phyloP scores from a whole-genome alignment of 2,797 vertebrate genomes.

The Taenioides sp. region DNA sequence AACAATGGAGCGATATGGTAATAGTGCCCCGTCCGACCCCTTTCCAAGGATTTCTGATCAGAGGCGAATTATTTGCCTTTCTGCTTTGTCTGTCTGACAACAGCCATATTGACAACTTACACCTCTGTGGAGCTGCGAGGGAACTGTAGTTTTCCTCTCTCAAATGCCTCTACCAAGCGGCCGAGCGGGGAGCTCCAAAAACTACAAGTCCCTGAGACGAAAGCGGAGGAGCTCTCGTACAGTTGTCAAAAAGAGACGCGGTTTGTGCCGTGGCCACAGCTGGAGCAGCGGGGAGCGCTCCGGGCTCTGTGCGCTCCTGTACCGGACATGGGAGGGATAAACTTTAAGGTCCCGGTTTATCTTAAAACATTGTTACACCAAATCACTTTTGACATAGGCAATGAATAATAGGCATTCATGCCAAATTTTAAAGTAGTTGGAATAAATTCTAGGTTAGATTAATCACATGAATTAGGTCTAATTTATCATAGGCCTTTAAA shows the following conservation, averaged over 20 bases:
- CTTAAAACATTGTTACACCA: no score
- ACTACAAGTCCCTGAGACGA: conserved; percentile 62
- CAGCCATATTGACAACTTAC: conserved; percentile 82
- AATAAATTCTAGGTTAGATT: no score
- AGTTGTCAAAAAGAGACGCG: conserved; percentile 61
- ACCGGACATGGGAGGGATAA: neutral
- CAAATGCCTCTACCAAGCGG: conserved; percentile 15
- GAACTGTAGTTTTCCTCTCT: conserved; percentile 73
- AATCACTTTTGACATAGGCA: no score
- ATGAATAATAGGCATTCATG: no score
- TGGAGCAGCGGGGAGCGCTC: neutral
- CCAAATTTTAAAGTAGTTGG: no score
- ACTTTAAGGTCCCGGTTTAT: no score
- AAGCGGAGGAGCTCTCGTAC: conserved; percentile 40
- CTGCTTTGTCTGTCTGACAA: conserved; percentile 86
- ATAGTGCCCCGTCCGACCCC: conserved; percentile 68
- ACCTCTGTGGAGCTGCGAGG: conserved; percentile 68
- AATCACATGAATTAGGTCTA: no score
- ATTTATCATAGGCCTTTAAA: no score
- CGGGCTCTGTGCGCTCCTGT: neutral
- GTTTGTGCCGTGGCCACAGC: conserved; percentile 57
- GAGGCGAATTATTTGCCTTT: conserved; percentile 79
- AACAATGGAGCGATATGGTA: conserved; percentile 35
- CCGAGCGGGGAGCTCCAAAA: conserved; percentile 24
- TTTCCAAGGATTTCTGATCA: conserved; percentile 77